Conservation (phyloP, 23 tunicate genomes). For the Trididemnum nubilum region DNA sequence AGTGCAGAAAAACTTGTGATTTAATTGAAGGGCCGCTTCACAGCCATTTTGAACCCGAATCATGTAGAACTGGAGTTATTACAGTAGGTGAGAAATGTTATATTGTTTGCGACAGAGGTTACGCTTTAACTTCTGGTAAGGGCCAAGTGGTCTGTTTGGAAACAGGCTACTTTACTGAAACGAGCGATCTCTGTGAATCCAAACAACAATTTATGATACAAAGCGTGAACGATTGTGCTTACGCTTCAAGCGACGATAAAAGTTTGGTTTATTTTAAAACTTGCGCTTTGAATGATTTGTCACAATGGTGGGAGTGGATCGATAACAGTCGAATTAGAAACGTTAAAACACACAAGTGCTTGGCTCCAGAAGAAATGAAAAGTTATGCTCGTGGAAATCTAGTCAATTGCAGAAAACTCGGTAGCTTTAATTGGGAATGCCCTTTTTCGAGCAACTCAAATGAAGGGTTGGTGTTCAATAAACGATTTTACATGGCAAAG, state of each 20-base stretch:
- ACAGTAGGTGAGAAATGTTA: background rate
- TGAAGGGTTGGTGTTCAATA: background rate
- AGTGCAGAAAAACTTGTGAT: background rate
- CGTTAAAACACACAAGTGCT: constrained; percentile 12
- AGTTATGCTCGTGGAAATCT: background rate
- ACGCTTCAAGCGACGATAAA: background rate
- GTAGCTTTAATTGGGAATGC: background rate
- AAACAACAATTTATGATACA: background rate
- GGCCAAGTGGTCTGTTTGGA: background rate
- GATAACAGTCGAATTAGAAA: constrained; percentile 5
- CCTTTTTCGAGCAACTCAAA: background rate
- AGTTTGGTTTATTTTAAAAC: background rate
- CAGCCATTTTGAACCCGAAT: background rate
- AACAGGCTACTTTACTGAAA: background rate
- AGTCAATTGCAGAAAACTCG: background rate
- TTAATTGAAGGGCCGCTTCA: background rate
- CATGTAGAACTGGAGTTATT: background rate
- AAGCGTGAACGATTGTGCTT: constrained; percentile 1
- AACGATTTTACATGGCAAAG: background rate
- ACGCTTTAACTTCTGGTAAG: background rate
- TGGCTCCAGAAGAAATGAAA: background rate
- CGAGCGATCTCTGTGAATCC: background rate
- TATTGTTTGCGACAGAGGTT: background rate
- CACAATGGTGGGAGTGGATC: constrained; percentile 24
- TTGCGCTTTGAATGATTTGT: background rate